Conservation (phyloP, 2,797 vertebrate genomes). For the Tiaroga cobitis region DNA sequence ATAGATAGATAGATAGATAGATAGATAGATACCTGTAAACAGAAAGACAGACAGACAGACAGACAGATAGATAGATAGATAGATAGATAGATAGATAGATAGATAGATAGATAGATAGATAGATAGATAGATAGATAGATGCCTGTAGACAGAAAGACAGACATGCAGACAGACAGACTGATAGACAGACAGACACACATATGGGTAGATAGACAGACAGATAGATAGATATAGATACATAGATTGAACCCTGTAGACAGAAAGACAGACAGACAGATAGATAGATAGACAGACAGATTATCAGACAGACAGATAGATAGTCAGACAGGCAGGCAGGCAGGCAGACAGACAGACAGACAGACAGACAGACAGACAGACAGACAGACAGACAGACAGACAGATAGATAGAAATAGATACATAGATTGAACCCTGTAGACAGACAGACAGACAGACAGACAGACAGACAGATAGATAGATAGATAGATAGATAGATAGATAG, state of each 20-base stretch:
- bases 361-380: no score
- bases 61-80: not conserved
- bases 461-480: not conserved
- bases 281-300: not conserved
- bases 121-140: not conserved
- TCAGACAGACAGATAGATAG: not conserved
- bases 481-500: not conserved
- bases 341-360: not conserved
- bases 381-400: not conserved
- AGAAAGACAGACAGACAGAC: not conserved
- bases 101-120: not conserved
- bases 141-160: not conserved
- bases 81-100: not conserved
- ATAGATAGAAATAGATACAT: no score
- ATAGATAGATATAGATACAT: not conserved
- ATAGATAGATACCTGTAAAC: no score
- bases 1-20: not conserved
- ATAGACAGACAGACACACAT: not conserved
- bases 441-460: not conserved
- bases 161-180: not conserved
- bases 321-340: not conserved
- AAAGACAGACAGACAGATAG: no score
- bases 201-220: not conserved
- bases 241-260: no score
- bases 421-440: no score